Evolutionary conservation across 2,797 vertebrate species (phyloP).

Genomic region (Etheostoma perlongum): DNA sequence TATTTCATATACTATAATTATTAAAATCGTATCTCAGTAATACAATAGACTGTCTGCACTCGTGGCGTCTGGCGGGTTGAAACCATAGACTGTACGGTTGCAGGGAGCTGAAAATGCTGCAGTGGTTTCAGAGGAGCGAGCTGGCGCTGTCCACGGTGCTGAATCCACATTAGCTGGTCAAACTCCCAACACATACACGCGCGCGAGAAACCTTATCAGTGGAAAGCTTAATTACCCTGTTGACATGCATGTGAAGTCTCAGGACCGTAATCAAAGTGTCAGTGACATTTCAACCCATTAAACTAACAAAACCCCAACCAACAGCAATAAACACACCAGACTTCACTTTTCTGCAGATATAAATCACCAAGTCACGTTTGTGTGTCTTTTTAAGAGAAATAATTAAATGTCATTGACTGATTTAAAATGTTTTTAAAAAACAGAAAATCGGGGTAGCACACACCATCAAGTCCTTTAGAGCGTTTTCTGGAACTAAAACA

Average conservation of each 20-base stretch:
- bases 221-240: background rate
- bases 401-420: background rate
- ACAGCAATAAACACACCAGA: background rate
- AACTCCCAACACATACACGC: background rate
- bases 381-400: background rate
- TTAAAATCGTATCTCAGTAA: background rate
- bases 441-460: background rate
- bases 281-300: background rate
- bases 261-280: background rate
- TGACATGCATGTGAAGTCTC: background rate
- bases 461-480: background rate
- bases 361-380: background rate
- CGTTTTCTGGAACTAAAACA: background rate
- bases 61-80: background rate
- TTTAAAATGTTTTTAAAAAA: background rate
- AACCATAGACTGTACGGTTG: background rate
- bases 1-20: background rate
- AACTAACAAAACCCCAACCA: background rate
- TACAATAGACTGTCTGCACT: background rate
- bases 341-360: background rate
- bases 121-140: constrained; percentile 27
- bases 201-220: constrained; percentile 1
- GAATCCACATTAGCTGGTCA: constrained; percentile 42
- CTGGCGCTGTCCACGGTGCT: constrained; percentile 62
- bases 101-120: constrained; percentile 32